These are phyloP conservation scores for Euura lappo DNA, from an alignment of 1,140 invertebrate species.

Conservation along the genomic window DNA sequence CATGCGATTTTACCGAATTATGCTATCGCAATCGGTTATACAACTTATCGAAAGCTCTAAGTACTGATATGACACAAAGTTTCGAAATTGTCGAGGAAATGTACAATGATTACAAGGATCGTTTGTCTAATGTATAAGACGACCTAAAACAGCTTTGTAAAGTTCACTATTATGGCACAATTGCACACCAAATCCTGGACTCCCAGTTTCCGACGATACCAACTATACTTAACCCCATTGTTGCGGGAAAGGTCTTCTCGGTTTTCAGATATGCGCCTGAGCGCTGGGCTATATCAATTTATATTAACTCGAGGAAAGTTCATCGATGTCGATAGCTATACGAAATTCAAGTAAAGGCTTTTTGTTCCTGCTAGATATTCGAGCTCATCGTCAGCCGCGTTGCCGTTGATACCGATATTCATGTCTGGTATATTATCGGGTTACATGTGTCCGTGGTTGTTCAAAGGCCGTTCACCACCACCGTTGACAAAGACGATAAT, in stretches of 20 bases:
- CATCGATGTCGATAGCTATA: too few species aligned
- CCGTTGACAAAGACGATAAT: not conserved
- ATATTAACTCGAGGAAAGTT: too few species aligned
- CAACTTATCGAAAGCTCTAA: not conserved
- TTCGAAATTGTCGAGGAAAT: not conserved
- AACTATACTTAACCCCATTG: not conserved
- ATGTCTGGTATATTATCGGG: not conserved
- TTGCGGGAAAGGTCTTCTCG: not conserved
- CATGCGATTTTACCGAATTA: too few species aligned
- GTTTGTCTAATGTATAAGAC: constrained; percentile 2
- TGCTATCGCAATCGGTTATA: not conserved
- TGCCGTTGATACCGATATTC: not conserved
- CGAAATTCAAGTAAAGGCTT: not conserved
- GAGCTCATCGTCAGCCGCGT: not conserved
- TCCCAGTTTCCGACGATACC: not conserved
- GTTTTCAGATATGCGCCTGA: not conserved
- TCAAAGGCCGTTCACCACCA: not conserved
- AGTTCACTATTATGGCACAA: not conserved
- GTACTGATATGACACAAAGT: constrained; percentile 2
- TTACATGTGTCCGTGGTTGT: not conserved
- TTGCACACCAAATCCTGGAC: not conserved
- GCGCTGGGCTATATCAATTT: not conserved
- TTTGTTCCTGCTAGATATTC: not conserved
- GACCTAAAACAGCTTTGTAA: not conserved
- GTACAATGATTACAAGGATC: not conserved